Base-by-base conservation (phyloP, 2,797 vertebrate species). In the Mus caroli region DNA sequence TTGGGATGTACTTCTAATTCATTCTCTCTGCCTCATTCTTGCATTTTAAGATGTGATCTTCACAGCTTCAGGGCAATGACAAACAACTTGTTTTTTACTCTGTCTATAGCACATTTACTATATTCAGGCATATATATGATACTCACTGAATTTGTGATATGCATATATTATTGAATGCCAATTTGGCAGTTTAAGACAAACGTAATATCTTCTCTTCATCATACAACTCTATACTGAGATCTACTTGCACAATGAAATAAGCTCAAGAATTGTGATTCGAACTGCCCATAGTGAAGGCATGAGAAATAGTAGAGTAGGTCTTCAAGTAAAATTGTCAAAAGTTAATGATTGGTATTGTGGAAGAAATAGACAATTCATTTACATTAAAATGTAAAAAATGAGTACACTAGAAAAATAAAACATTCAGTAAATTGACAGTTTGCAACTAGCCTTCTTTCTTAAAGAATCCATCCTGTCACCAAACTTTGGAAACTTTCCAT, bases 261-360 rank as follows among this genome's bases (percentile, higher is more conserved):
- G 11, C 19, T 96, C 34, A 85, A 37, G 15, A 88, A 75, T 31
- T 34, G 92, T 37, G 79, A 60, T 69, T 37, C 62, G 62, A 92
- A 73, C 24, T 60, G 40, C 11, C 50, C 58, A 62, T 22, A 91
- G 20, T 19, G 9, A 37, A 93, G 24, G 2, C 34, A 88, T 3
- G 20, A 79, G 73, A 94, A 95, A 90, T 22, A 91, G 3, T 71
- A 43, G 62, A 94, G 20, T 79, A 2, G 6, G 17, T 31, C n/a
- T 75, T 80, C 14, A 8, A 26, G 20, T 75, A 91, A 90, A 95
- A 92, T 37, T 37, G 85, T 54, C 22, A 75, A 26, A 95, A 88
- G 75, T 88, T 3, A 95, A 34, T 95, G 85, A 40, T 54, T 89
- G 34, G 15, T 13, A 37, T 8, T 93, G 2, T 54, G 12, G 69